Evolutionary conservation across 2,797 vertebrate genomes (phyloP).

Genomic region (Notolepis coatsorum): DNA sequence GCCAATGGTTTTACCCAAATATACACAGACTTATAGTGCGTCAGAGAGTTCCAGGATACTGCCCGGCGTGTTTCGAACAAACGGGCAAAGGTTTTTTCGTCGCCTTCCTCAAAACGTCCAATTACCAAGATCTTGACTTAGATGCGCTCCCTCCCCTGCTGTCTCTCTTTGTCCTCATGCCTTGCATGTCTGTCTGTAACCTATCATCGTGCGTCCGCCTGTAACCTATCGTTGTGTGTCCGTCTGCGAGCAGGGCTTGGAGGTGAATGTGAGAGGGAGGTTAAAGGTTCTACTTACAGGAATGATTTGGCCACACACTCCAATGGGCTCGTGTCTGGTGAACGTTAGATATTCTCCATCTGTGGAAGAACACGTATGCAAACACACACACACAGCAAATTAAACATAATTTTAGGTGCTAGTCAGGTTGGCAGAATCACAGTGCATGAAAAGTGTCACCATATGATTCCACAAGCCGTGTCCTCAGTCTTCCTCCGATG

Average conservation of each 20-base stretch:
- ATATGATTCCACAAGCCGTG: too few species aligned
- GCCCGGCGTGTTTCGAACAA: conserved; percentile 78
- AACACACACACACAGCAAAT: conserved; percentile 26
- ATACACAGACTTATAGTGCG: conserved; percentile 58
- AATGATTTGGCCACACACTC: conserved; percentile 99
- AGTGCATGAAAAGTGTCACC: conserved; percentile 49
- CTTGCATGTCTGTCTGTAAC: conserved; percentile 36
- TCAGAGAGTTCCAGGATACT: conserved; percentile 72
- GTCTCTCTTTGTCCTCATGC: too few species aligned
- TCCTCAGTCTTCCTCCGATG: too few species aligned
- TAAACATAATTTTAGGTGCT: conserved; percentile 11
- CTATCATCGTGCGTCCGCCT: too few species aligned
- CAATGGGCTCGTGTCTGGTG: conserved; percentile 97
- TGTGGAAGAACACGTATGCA: conserved; percentile 71
- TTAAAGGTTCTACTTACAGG: conserved; percentile 92
- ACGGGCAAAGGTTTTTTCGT: conserved; percentile 65
- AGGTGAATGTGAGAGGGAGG: conserved; percentile 65
- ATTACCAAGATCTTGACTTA: conserved; percentile 29
- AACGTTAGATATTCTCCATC: conserved; percentile 99
- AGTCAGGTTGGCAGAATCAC: conserved; percentile 31
- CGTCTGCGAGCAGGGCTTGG: too few species aligned
- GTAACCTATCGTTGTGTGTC: too few species aligned
- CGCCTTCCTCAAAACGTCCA: conserved; percentile 8
- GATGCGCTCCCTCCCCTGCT: conserved; percentile 19
- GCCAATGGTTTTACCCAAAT: conserved; percentile 60